A percentile compares a stretch with the other conserved stretches of the same genome.
Evolutionary conservation across 1,140 invertebrate genomes (phyloP).

Genomic region (Drosophila nigrodunni): DNA sequence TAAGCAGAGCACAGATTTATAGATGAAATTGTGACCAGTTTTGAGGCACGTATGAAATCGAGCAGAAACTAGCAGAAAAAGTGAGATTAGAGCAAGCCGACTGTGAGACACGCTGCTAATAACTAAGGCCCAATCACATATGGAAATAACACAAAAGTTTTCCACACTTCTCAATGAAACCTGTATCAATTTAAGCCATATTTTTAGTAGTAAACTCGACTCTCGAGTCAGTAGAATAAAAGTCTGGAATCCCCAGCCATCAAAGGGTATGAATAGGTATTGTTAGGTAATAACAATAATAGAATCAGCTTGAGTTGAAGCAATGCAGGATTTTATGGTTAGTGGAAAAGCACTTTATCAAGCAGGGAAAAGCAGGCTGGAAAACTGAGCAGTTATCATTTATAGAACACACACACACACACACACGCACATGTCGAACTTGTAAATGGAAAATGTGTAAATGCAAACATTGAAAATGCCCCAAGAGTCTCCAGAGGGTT

Average conservation of each 20-base stretch:
- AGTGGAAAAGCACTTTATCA: conserved; percentile 28
- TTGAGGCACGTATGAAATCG: background rate
- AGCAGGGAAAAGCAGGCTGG: conserved; percentile 7
- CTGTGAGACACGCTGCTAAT: background rate
- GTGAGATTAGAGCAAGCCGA: background rate
- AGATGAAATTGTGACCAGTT: conserved; percentile 10
- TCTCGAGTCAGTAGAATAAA: background rate
- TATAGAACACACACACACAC: conserved; percentile 24
- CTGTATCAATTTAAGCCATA: no score
- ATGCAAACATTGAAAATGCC: conserved; percentile 61
- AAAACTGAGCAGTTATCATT: conserved; percentile 39
- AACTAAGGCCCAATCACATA: background rate
- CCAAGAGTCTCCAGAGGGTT: conserved; percentile 46
- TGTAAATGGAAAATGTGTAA: conserved; percentile 62
- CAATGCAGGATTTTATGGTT: conserved; percentile 25
- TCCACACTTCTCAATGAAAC: no score
- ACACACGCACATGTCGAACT: background rate
- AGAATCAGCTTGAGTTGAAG: conserved; percentile 10
- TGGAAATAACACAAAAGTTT: background rate
- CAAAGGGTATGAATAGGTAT: conserved; percentile 3
- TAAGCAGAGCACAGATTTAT: conserved; percentile 35
- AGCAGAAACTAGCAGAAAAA: background rate
- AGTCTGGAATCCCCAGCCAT: background rate
- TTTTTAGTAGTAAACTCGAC: no score
- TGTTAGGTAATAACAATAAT: conserved; percentile 33